Evolutionary conservation across 2,888 invertebrate genomes (phyloP).

Genomic region (Pseudeuparius sepicola): DNA sequence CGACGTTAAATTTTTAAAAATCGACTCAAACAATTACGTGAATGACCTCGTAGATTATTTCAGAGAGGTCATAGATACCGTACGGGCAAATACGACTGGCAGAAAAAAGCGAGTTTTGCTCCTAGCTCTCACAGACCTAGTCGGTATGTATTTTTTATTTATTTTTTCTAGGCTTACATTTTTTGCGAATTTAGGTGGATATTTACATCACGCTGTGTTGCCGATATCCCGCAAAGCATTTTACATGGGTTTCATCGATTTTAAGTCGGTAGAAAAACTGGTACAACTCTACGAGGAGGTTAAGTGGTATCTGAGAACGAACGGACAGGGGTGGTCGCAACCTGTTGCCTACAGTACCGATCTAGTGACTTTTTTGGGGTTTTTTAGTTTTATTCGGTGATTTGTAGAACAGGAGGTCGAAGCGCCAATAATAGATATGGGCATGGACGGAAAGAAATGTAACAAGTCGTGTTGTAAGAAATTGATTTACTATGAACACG

Average conservation of each 20-base stretch:
- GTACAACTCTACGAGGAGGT: conserved; percentile 48
- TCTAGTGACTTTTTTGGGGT: neutral
- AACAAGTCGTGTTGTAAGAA: conserved; percentile 24
- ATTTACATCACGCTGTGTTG: conserved; percentile 48
- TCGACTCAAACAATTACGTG: conserved; percentile 33
- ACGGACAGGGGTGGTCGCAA: conserved; percentile 49
- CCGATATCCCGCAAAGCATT: conserved; percentile 51
- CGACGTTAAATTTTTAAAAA: conserved; percentile 25
- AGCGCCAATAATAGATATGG: conserved; percentile 21
- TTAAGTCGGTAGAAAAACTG: conserved; percentile 44
- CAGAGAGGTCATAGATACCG: conserved; percentile 29
- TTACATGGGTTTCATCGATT: conserved; percentile 51
- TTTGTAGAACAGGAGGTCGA: conserved; percentile 13
- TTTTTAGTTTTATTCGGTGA: conserved; percentile 4
- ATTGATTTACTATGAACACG: conserved; percentile 24
- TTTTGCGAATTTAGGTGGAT: conserved; percentile 52
- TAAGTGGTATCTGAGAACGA: conserved; percentile 46
- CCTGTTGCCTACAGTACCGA: conserved; percentile 24
- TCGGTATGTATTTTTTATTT: conserved; percentile 25
- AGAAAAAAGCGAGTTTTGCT: conserved; percentile 34
- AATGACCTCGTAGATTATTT: conserved; percentile 34
- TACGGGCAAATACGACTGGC: conserved; percentile 30
- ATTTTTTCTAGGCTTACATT: neutral
- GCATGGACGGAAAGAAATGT: conserved; percentile 14
- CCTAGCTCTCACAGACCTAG: conserved; percentile 34